Base-by-base conservation (phyloP, 1,140 invertebrate species). In the Andricus grossulariae region DNA sequence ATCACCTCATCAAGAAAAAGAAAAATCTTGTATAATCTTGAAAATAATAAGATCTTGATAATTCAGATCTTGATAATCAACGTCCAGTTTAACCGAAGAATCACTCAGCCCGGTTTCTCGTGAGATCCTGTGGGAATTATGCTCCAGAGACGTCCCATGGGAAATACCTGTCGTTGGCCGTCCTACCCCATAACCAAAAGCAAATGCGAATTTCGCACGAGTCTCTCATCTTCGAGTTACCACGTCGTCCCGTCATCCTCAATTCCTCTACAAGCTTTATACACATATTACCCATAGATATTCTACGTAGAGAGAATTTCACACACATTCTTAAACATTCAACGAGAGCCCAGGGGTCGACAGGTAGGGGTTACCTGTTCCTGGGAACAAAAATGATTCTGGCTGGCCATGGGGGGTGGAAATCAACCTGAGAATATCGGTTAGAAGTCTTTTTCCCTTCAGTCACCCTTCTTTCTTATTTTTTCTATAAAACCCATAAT, bases 131-230 rank as follows among this genome's bases (percentile, higher is more conserved):
- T 87, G 87, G 86, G 87, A 88, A 88, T 86, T 55, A 55, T 76
- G 76, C 74, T 74, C 78, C 81, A 75, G 74, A 80, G 83, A 79
- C 78, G 82, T 88, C 83, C 79, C 87, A 87, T 86, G 86, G 86
- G 86, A 88, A 88, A 85, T 88, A 88, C 87, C 86, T 88, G 87
- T 86, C 84, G 78, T 78, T 76, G 78, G 75, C 78, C 77, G 79
- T 80, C 84, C 81, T 72, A 57, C 76, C 76, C 78, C 60, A 75
- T 82, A 81, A 79, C 71, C 77, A 78, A 79, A 75, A 79, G 80
- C 78, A 81, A 80, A 81, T 76, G 73, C 80, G 78, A 82, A 86
- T 85, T 87, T 87, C 86, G 85, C 85, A 87, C 86, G 85, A 86
- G 81, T 83, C 84, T 82, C 81, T 80, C 76, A 66, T 50, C 60